phyloP scores from a whole-genome alignment of 2,888 invertebrate genomes.

The Dasypolia templi region DNA sequence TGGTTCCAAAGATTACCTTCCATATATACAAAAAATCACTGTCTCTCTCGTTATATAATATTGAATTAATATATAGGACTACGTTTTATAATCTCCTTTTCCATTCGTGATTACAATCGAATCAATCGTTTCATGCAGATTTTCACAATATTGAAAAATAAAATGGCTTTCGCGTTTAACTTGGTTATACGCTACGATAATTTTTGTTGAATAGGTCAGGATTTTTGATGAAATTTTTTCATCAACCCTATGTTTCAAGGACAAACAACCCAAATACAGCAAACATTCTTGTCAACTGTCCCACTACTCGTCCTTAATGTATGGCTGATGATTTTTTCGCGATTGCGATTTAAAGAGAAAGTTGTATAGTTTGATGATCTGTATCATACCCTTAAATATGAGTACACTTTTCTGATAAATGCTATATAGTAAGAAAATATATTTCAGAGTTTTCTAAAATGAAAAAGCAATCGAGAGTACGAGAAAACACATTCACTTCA shows the following conservation, averaged over 20 bases:
- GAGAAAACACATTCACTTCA: constrained; percentile 18
- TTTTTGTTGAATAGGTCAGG: not conserved
- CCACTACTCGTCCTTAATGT: not conserved
- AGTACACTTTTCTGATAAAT: not conserved
- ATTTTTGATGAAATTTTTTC: not conserved
- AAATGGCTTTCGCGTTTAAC: not conserved
- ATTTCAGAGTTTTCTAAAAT: not conserved
- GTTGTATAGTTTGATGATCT: not conserved
- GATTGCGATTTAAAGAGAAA: not conserved
- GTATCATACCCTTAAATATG: not conserved
- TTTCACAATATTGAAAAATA: not conserved
- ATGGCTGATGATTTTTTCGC: not conserved
- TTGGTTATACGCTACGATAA: too few relatives aligned
- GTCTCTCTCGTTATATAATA: not conserved
- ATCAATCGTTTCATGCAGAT: not conserved
- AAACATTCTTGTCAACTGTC: not conserved
- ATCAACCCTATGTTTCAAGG: not conserved
- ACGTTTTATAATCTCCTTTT: not conserved
- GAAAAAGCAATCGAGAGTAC: not conserved
- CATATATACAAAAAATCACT: not conserved
- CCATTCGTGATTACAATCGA: not conserved
- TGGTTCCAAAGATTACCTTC: not conserved
- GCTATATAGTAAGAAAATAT: not conserved
- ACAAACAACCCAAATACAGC: not conserved
- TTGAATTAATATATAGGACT: not conserved